Evolutionary conservation across 2,797 vertebrate species (phyloP).

Genomic region (Dicrostonyx torquatus): DNA sequence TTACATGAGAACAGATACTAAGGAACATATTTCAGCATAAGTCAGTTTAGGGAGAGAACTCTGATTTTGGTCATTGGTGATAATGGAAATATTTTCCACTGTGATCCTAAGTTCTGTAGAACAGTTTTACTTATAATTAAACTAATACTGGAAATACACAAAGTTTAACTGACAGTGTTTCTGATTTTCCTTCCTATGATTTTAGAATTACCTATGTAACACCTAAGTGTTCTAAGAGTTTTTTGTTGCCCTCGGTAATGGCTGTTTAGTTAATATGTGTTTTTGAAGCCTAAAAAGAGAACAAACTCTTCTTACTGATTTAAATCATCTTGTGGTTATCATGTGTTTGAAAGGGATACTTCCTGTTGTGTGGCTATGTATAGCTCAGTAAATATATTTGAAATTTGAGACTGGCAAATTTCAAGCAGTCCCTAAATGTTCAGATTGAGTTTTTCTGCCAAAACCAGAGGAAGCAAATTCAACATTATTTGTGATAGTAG

Average conservation of each 20-base stretch:
- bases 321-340: constrained; percentile 7
- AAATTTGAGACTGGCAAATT: neutral
- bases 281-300: constrained; percentile 28
- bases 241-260: constrained; percentile 6
- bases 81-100: constrained; percentile 3
- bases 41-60: neutral
- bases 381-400: neutral
- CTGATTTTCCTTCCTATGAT: neutral
- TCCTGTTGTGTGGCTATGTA: neutral
- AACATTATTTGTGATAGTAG: constrained; percentile 2
- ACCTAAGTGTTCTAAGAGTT: constrained; percentile 41
- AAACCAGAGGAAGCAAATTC: constrained; percentile 22
- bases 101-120: neutral
- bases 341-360: neutral
- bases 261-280: neutral
- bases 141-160: neutral
- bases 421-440: neutral
- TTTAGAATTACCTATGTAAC: constrained; percentile 35
- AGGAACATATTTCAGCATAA: neutral
- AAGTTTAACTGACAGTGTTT: constrained; percentile 32
- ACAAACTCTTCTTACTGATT: neutral
- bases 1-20: constrained; percentile 16
- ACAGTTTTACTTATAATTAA: constrained; percentile 26
- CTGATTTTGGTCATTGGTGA: constrained; percentile 28
- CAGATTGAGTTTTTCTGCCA: constrained; percentile 32